phyloP scores from a whole-genome alignment of 2,888 invertebrate genomes.

The Orthosia gothica region DNA sequence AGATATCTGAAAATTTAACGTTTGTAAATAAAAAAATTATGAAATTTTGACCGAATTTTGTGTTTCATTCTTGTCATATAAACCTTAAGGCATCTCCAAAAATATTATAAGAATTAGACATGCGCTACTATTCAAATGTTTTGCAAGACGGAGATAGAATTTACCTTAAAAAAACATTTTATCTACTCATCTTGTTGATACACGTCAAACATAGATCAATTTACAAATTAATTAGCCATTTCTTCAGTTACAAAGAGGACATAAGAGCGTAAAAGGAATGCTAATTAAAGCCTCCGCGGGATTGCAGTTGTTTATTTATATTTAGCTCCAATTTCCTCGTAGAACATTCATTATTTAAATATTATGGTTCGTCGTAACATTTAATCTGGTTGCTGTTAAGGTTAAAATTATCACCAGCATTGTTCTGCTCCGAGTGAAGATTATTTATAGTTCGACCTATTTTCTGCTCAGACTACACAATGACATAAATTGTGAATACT shows the following conservation, averaged over 20 bases:
- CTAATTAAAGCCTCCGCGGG: conserved; percentile 46
- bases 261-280: conserved; percentile 47
- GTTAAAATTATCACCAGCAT: conserved; percentile 43
- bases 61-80: conserved; percentile 18
- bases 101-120: no score
- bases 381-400: conserved; percentile 32
- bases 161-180: background rate
- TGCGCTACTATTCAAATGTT: background rate
- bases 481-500: conserved; percentile 38
- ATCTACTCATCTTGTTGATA: conserved; percentile 12
- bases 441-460: conserved; percentile 51
- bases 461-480: conserved; percentile 40
- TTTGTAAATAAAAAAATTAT: conserved; percentile 64
- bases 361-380: conserved; percentile 15
- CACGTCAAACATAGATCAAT: conserved; percentile 22
- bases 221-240: conserved; percentile 52
- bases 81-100: no score
- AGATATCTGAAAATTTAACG: conserved; percentile 4
- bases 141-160: background rate
- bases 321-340: conserved; percentile 19
- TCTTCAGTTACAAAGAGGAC: conserved; percentile 30
- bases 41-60: conserved; percentile 26
- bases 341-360: conserved; percentile 21
- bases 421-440: conserved; percentile 27
- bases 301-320: conserved; percentile 50